Base-by-base conservation (phyloP, 2,888 invertebrate genomes). In the Sphaerophoria rueppellii region DNA sequence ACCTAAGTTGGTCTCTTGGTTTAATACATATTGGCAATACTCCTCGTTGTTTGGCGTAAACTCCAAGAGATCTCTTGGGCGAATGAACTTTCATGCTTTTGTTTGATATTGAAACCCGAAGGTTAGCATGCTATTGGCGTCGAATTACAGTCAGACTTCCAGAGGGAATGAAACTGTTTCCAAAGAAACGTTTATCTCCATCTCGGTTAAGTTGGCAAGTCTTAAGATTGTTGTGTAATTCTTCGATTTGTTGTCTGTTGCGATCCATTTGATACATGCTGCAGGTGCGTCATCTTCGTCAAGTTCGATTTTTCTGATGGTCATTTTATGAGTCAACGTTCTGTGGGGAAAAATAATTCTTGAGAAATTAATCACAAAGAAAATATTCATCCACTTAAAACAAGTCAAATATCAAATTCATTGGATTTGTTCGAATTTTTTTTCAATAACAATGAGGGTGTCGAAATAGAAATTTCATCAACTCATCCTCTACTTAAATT, bases 121-220 rank as follows among this genome's bases (percentile, higher is more conserved):
- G 74, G 74, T 74, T 57, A 74, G 58, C 48, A 65, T 32, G 9
- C 24, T 43, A 32, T 58, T 40, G 57, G 74, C 57, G 58, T 75
- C 40, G 24, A 75, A 75, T 75, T 75, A 50, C 67, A 75, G 58
- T 58, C 6, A 40, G 7, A 4, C 40, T 60, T 43, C 60, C n/a
- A 43, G 4, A 43, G 43, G 43, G 60, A 37, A 58, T 16, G n/a
- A 2, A 6, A 3, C 9, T 6, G 4, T 1, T 60, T 60, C 43
- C 40, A 43, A 43, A 2, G 24, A 40, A 60, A 40, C 43, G 6
- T 60, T 60, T 60, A 60, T 24, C 40, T 58, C 16, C 60, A 12
- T 40, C 43, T 60, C 40, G 60, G 6, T 60, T 60, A 60, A 40
- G n/a, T 24, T 43, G 43, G 12, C 40, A 43, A 24, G 24, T 43